Conservation (phyloP, 2,113 vertebrate genomes). For the Aegypius monachus region DNA sequence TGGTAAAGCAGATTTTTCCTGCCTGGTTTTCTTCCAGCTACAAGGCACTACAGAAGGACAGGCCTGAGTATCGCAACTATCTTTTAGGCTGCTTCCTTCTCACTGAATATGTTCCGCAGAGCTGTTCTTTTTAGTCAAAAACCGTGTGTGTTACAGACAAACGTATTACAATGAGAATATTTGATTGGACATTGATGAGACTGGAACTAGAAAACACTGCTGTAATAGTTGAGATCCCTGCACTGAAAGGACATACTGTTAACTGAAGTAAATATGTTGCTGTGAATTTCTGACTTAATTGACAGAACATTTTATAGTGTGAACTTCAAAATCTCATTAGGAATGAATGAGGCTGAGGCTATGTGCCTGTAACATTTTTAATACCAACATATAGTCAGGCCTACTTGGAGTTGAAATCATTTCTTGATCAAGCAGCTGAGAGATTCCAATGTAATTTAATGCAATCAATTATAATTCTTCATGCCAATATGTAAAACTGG, state of each 20-base stretch:
- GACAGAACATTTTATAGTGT: conserved; percentile 63
- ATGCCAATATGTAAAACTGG: conserved; percentile 50
- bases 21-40: background rate
- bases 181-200: conserved; percentile 25
- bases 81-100: background rate
- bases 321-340: conserved; percentile 54
- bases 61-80: background rate
- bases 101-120: background rate
- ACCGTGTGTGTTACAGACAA: background rate
- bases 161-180: conserved; percentile 46
- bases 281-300: conserved; percentile 70
- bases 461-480: conserved; percentile 52
- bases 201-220: conserved; percentile 13
- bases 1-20: background rate
- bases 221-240: conserved; percentile 34
- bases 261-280: conserved; percentile 63
- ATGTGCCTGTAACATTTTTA: conserved; percentile 38
- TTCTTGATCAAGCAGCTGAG: conserved; percentile 56
- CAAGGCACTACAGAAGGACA: background rate
- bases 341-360: background rate
- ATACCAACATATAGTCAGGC: conserved; percentile 33
- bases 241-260: conserved; percentile 38
- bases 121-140: conserved; percentile 6
- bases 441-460: conserved; percentile 53
- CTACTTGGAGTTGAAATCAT: background rate